Conservation (phyloP, 2,797 vertebrate species). For the Poeciliopsis infans region DNA sequence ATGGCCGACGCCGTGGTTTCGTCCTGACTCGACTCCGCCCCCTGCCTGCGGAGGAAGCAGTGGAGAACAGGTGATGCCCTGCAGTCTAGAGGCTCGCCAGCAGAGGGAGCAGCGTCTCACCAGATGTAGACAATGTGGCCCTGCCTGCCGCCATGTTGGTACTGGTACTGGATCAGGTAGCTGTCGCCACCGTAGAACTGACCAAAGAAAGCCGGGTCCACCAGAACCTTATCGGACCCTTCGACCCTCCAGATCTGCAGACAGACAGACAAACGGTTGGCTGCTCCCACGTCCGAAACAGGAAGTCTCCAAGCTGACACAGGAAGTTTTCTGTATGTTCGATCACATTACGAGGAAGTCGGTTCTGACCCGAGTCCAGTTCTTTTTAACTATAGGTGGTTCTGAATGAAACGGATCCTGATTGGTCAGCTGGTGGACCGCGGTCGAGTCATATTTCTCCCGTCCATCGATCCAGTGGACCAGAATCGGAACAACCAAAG, state of each 20-base stretch:
- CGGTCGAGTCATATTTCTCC: background rate
- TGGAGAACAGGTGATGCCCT: background rate
- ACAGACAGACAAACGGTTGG: background rate
- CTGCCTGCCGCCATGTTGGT: constrained; percentile 34
- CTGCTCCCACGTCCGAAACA: background rate
- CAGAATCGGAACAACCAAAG: background rate
- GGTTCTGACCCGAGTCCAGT: background rate
- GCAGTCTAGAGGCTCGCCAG: background rate
- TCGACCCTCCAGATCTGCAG: constrained; percentile 76
- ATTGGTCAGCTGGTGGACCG: too few species aligned
- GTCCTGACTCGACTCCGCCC: constrained; percentile 69
- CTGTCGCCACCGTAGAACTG: constrained; percentile 81
- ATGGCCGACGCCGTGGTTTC: constrained; percentile 66
- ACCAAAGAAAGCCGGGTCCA: constrained; percentile 53
- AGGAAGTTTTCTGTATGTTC: background rate
- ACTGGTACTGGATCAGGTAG: constrained; percentile 77
- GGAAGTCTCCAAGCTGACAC: background rate
- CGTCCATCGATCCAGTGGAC: background rate
- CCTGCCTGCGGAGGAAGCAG: constrained; percentile 68
- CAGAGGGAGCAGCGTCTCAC: constrained; percentile 47
- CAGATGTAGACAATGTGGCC: constrained; percentile 77
- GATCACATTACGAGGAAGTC: background rate
- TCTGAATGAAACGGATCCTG: background rate
- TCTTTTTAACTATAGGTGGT: background rate
- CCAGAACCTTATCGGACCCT: constrained; percentile 59